phyloP scores from a whole-genome alignment of 92 coral and sea anemone genomes.

The Umimayanthus kanabou region DNA sequence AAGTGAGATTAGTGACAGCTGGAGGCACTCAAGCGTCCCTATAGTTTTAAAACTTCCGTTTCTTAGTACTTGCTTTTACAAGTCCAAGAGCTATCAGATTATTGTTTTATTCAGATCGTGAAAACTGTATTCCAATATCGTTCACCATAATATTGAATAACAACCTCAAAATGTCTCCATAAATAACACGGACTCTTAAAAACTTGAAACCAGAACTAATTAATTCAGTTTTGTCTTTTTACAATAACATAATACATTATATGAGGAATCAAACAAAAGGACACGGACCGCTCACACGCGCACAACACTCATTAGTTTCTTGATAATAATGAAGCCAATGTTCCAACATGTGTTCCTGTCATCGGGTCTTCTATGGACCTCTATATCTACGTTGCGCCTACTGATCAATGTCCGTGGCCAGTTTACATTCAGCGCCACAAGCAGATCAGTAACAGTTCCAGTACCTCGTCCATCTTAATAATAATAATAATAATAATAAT shows the following conservation, averaged over 20 bases:
- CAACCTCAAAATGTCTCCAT: too few relatives aligned
- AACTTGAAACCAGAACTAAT: background rate
- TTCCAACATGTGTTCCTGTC: background rate
- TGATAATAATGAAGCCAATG: background rate
- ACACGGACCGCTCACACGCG: background rate
- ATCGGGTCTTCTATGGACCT: background rate
- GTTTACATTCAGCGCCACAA: background rate
- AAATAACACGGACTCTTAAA: background rate
- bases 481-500: too few relatives aligned
- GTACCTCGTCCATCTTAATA: too few relatives aligned
- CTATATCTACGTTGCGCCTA: too few relatives aligned
- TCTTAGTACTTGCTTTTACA: background rate
- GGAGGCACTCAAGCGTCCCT: conserved; percentile 30
- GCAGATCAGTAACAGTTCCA: too few relatives aligned
- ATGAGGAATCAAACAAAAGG: background rate
- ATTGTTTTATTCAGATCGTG: background rate
- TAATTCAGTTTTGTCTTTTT: background rate
- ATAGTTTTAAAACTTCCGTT: background rate
- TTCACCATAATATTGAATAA: background rate
- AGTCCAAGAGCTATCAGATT: background rate
- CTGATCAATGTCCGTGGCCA: background rate
- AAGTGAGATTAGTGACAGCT: conserved; percentile 17
- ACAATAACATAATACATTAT: background rate
- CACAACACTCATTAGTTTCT: background rate
- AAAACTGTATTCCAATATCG: background rate